These are phyloP conservation scores for Euthynnus affinis DNA, from an alignment of 2,797 vertebrate species.

Conservation along the genomic window DNA sequence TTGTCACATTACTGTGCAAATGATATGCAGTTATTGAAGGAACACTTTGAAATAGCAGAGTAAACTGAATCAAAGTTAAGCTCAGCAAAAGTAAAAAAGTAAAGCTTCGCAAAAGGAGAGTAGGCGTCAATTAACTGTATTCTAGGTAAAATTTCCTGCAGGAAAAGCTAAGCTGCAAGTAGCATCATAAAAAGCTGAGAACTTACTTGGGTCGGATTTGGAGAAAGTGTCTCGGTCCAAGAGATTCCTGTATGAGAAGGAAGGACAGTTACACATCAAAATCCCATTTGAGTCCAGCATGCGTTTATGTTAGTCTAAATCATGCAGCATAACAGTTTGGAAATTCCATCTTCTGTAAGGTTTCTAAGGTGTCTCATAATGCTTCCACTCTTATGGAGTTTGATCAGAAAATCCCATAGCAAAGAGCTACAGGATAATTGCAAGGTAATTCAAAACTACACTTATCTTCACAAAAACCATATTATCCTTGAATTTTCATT, in stretches of 20 bases:
- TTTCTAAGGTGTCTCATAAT: background rate
- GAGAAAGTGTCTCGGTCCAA: constrained; percentile 98
- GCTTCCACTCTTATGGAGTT: constrained; percentile 1
- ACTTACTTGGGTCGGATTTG: constrained; percentile 96
- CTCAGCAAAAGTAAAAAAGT: constrained; percentile 68
- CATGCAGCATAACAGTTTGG: background rate
- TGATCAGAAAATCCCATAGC: constrained; percentile 7
- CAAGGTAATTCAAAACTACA: constrained; percentile 39
- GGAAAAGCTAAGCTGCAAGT: constrained; percentile 35
- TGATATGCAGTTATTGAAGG: constrained; percentile 78
- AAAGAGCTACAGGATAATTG: constrained; percentile 27
- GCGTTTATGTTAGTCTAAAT: background rate
- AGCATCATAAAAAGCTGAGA: constrained; percentile 20
- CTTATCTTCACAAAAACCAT: constrained; percentile 42
- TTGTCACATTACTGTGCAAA: constrained; percentile 86
- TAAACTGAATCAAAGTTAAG: constrained; percentile 78
- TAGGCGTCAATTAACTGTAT: constrained; percentile 17
- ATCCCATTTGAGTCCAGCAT: background rate
- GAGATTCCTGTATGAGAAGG: constrained; percentile 87
- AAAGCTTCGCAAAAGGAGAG: constrained; percentile 42
- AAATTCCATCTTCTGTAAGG: background rate
- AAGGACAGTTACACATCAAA: constrained; percentile 26
- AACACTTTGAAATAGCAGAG: constrained; percentile 78
- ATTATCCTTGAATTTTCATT: constrained; percentile 56
- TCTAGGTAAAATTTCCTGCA: constrained; percentile 2